Percentiles rank a stretch among this genome's conserved stretches.
Evolutionary conservation across 2,113 vertebrate species (phyloP).

Genomic region (Aldabrachelys gigantea): DNA sequence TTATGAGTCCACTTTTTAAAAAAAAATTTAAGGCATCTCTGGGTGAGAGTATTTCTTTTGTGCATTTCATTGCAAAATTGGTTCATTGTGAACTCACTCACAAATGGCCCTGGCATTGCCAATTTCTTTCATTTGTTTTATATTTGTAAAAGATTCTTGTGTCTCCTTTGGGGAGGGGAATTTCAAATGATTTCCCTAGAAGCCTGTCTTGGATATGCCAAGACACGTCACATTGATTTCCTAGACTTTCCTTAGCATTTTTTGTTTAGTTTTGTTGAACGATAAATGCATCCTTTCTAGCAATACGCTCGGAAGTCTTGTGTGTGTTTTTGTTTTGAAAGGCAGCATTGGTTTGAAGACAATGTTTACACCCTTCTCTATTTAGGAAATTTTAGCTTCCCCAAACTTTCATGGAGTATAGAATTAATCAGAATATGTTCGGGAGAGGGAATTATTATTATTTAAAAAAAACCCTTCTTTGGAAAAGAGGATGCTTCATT

Average conservation of each 20-base stretch:
- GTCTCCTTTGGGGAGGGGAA: neutral
- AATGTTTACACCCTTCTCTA: neutral
- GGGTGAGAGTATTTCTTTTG: neutral
- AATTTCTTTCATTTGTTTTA: slow-evolving; percentile 50
- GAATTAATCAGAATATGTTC: neutral
- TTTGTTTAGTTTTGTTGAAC: slow-evolving; percentile 15
- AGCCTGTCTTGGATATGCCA: neutral
- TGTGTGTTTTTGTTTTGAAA: neutral
- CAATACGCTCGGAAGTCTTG: neutral
- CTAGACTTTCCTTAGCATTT: neutral
- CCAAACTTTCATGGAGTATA: neutral
- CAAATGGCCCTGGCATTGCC: neutral
- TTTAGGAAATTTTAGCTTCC: neutral
- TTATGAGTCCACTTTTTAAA: neutral
- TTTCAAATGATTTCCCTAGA: neutral
- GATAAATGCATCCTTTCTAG: neutral
- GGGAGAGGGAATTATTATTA: neutral
- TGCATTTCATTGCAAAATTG: neutral
- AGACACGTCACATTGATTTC: neutral
- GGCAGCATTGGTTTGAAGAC: neutral
- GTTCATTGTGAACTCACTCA: slow-evolving; percentile 6
- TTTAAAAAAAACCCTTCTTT: neutral
- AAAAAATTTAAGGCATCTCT: rapidly evolving
- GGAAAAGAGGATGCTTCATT: neutral
- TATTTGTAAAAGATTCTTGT: neutral